Evolutionary conservation across 2,888 invertebrate species (phyloP), one percentile per base, ranked within the genome.

Genomic region (Lasioglossum zephyrum): DNA sequence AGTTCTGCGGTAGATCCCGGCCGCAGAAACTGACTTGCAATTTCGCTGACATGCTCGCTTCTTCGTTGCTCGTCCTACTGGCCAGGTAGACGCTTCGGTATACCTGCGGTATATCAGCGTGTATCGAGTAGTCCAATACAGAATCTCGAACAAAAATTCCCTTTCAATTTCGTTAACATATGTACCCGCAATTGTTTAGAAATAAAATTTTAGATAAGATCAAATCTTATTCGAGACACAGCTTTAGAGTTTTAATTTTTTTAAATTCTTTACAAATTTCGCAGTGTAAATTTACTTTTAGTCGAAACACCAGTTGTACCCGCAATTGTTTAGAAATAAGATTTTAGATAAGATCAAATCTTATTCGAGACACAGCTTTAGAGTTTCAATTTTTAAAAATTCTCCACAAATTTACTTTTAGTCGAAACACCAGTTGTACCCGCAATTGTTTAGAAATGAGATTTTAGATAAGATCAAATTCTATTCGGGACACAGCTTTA

Each of bases 1-100:
- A 87, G 85, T 39, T 86, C 85, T 73, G 81, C 72, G 79, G 77
- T 76, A 73, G 18, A 77, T 57, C 69, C 16, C 18, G 63, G 63
- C 78, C 72, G 60, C 84, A 91, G 87, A 85, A 90, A 83, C 77
- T 73, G 75, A 79, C 84, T 87, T 79, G 86, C 87, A 89, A 87
- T 89, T 89, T 90, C 73, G 75, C 82, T 73, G 73, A 72, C 73
- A 60, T 73, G 66, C 63, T 47, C 60, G 75, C 60, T 82, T 77
- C 76, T 78, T 77, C n/a, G 81, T 69, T 70, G 66, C 69, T 77
- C 53, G 49, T 63, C 69, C 69, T 44, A 57, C 26, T 72, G 72
- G 75, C 73, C 78, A 47, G 60, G 57, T 79, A 82, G 60, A 73
- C 63, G 53, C 77, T 36, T 36, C 39, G 39, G 22, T 26, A 39